Base-by-base conservation (phyloP, 2,888 invertebrate genomes). In the Volucella inflata region DNA sequence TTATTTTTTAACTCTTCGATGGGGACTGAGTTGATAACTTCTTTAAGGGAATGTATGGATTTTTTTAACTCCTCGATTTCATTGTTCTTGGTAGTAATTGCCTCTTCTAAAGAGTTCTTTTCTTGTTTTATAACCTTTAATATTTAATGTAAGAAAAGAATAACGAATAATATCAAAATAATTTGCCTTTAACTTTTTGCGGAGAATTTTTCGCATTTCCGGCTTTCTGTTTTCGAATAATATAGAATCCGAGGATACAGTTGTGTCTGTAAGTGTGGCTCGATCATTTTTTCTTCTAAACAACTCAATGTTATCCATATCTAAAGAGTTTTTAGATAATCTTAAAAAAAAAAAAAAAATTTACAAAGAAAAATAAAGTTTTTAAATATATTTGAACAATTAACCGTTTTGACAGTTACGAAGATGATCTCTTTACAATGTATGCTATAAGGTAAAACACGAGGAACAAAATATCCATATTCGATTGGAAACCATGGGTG, bases 21-120 rank as follows among this genome's bases (percentile, higher is more conserved):
- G 30, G 91, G 90, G 67, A 90, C 89, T 2, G 91, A 90, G 55
- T 91, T 91, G 0, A 92, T 87, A 1, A 91, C 88, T 2, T 91
- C 90, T 42, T 91, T 91, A 0, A 92, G 87, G 0, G 90, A 89
- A 4, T 89, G 87, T 0, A 91, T 88, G 0, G 91, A 91, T 42
- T 89, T 89, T 59, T 90, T 90, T 0, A 92, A 87, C 1, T 90
- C 89, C 0, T 65, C 64, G 16, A 91, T 91, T 87, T 92, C 91
- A 9, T 75, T 70, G 59, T 91, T 90, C 70, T 91, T 91, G 8
- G 89, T 88, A 1, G 64, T 72, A 0, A 91, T 89, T 8, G 89
- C n/a, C 60, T 90, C 88, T 17, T 89, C 84, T 11, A 92, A 80
- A 0, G 88, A 74, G 51, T 89, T 87, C 50, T 91, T 91, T 59